Conservation (phyloP, 2,797 vertebrate genomes). For the Xenops minutus region DNA sequence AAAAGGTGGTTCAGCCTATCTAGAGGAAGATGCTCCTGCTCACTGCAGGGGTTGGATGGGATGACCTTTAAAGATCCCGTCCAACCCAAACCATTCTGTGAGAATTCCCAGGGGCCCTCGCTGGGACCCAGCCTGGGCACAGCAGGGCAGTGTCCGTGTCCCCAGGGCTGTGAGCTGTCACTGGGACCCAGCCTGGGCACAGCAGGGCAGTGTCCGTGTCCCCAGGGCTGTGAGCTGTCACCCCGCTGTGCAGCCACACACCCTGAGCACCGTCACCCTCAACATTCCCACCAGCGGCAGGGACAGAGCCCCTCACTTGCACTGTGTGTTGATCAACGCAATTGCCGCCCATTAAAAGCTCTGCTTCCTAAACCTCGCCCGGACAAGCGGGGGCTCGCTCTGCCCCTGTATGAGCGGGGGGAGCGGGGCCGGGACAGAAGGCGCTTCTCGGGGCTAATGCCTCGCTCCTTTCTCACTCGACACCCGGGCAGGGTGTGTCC, state of each 20-base stretch:
- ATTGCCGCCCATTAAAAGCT: neutral
- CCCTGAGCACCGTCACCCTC: accelerated
- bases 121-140: neutral
- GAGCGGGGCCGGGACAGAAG: neutral
- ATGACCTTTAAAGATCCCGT: neutral
- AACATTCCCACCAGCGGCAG: accelerated
- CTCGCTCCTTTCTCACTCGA: neutral
- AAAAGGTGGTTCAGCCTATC: neutral
- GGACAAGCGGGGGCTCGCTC: neutral
- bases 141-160: neutral
- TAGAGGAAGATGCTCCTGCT: neutral
- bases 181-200: neutral
- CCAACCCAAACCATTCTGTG: accelerated
- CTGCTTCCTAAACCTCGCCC: neutral
- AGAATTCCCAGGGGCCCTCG: neutral
- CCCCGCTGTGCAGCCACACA: neutral
- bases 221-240: neutral
- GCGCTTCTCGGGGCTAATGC: neutral
- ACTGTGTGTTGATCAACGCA: accelerated
- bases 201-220: neutral
- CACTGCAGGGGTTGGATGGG: accelerated
- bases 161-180: no score
- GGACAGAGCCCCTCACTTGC: neutral
- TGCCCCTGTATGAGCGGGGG: no score
- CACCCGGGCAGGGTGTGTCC: neutral